Evolutionary conservation across 2,113 vertebrate species (phyloP).

Genomic region (Acinonyx jubatus): DNA sequence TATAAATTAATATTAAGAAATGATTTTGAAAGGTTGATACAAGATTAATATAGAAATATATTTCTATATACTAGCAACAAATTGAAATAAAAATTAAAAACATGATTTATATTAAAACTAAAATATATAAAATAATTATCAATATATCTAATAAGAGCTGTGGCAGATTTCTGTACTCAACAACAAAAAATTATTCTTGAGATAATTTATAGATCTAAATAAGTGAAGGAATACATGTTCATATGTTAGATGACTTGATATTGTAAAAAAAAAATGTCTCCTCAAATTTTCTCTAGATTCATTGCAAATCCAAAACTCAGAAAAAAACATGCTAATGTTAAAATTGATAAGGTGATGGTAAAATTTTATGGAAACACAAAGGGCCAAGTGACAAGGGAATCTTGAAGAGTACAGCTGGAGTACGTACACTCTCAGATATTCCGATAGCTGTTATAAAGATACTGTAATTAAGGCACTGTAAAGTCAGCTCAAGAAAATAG

Average conservation of each 20-base stretch:
- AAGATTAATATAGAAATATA: background rate
- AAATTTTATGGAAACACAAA: background rate
- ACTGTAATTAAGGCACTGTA: background rate
- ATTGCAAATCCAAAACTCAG: background rate
- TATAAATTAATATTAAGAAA: background rate
- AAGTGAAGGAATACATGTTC: background rate
- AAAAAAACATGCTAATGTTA: background rate
- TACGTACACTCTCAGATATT: background rate
- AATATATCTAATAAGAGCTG: background rate
- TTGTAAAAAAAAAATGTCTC: background rate
- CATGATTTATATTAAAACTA: background rate
- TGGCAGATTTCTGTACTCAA: background rate
- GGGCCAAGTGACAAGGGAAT: background rate
- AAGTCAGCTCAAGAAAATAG: background rate
- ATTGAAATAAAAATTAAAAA: background rate
- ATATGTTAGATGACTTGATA: background rate
- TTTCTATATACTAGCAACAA: background rate
- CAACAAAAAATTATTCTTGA: background rate
- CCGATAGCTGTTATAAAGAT: background rate
- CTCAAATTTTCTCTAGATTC: background rate
- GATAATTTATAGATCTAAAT: background rate
- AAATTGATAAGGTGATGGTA: background rate
- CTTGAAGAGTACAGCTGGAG: background rate
- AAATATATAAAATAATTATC: background rate
- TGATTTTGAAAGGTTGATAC: background rate